Base-by-base conservation (phyloP, 2,888 invertebrate genomes). In the Mythimna vitellina region DNA sequence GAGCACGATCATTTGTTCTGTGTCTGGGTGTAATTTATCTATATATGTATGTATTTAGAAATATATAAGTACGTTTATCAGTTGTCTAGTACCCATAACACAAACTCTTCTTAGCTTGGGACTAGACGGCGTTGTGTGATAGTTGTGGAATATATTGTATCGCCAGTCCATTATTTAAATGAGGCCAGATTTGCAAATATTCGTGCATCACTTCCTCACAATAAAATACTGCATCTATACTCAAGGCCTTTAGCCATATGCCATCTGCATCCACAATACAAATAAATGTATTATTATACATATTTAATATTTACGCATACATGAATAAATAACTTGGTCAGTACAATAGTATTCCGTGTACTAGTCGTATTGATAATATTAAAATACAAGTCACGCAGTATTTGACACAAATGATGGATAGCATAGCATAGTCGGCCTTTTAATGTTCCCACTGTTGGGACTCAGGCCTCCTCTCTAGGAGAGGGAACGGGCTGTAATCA, bases 241-340 rank as follows among this genome's bases (percentile, higher is more conserved):
- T 62, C 54, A 74, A 74, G 61, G 74, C 65, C 70, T 35, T 51
- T 0, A 70, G 4, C n/a, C 22, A 53, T 57, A 75, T 68, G 57
- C 57, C 20, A 29, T n/a, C 54, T 56, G 78, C 65, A 76, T 66
- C 17, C 5, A 66, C 10, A 61, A 70, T 32, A 53, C 10, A 58
- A 75, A 73, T 53, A 53, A 53, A 58, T 35, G 4, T 69, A 46
- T 38, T 69, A 46, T 38, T 42, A 58, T 1, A 49, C 35, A 51
- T 53, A 54, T 65, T 69, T 63, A 17, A 76, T 56, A 70, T 69
- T 57, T 58, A 51, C 42, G 57, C 29, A 57, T 81, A 29, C 70
- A 81, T 76, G 35, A 76, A 78, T 78, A 60, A 38, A 42, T 68
- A 58, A 75, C 14, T 32, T 22, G 22, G 12, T 35, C 22, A 25